Evolutionary conservation across 2,797 vertebrate species (phyloP), one percentile per base, ranked within the genome.

Genomic region (Channa striata): DNA sequence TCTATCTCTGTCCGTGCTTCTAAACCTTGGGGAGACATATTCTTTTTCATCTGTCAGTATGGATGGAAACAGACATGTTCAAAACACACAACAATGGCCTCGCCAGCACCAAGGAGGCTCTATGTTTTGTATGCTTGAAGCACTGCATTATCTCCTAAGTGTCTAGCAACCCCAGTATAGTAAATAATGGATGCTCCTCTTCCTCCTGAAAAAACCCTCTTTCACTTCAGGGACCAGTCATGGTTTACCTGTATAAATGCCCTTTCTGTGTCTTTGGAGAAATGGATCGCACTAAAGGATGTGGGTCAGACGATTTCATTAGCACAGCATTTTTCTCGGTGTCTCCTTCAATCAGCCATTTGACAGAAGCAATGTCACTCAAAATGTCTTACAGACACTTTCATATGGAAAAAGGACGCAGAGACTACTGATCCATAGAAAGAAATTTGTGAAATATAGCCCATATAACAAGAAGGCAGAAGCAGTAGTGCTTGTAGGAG

Each of bases 231-330:
- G 91, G 90, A 92, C 87, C 80, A 87, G 89, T 87, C 86, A 81
- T 66, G 88, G 90, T 91, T 93, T 91, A 92, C 91, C 91, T 91
- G 87, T 88, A 86, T 91, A 89, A 92, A 93, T 89, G 90, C 84
- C 87, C 85, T 88, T 83, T 91, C 85, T 86, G 69, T 87, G 86
- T 90, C 90, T 90, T 90, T 78, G 81, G 89, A 93, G 89, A 81
- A 90, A 89, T 81, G 84, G 85, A 88, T 91, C 74, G 87, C 77
- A 87, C 76, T 83, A 87, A 86, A 86, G 75, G 78, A 92, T 92
- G 83, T 90, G 89, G 91, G 92, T 92, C 89, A 91, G 90, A 75
- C 37, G 67, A 90, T 92, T 93, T 92, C 83, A 92, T 92, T 92
- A 88, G 82, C 75, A 68, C 87, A 87, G 80, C 81, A 80, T 90